Percentiles rank a stretch among this genome's conserved stretches.
Conservation (phyloP, 2,797 vertebrate genomes). For the Toxotes lorentzi region DNA sequence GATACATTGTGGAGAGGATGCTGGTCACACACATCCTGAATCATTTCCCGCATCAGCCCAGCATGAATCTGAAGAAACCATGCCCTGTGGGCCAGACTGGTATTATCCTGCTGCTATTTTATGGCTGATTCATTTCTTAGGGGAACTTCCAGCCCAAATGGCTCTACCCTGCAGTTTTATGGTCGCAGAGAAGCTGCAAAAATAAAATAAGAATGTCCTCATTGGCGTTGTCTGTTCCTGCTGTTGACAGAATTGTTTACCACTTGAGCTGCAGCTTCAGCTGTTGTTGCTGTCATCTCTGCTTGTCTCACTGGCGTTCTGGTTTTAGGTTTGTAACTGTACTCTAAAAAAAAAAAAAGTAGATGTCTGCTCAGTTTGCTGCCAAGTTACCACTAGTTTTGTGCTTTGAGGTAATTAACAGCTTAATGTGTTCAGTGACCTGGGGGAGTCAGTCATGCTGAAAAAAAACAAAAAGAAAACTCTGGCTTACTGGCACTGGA, state of each 20-base stretch:
- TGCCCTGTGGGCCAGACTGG: slow-evolving; percentile 58
- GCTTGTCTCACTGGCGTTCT: slow-evolving; percentile 1
- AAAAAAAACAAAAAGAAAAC: slow-evolving; percentile 61
- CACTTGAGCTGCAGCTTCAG: slow-evolving; percentile 30
- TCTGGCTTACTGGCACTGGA: slow-evolving; percentile 50
- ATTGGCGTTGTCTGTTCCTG: slow-evolving; percentile 36
- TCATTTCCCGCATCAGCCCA: slow-evolving; percentile 72
- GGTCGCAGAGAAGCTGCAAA: slow-evolving; percentile 64
- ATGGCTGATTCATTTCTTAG: slow-evolving; percentile 78
- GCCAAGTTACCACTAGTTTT: slow-evolving; percentile 73
- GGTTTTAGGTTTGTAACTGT: slow-evolving; percentile 40
- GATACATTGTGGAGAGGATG: slow-evolving; percentile 46
- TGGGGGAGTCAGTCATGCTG: slow-evolving; percentile 73
- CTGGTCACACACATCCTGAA: slow-evolving; percentile 67
- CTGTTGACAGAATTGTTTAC: slow-evolving; percentile 63
- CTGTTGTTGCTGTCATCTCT: slow-evolving; percentile 19
- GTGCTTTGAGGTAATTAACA: slow-evolving; percentile 81
- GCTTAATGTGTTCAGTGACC: slow-evolving; percentile 75
- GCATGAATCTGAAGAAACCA: slow-evolving; percentile 63
- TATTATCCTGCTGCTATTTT: slow-evolving; percentile 72
- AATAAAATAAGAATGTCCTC: slow-evolving; percentile 67
- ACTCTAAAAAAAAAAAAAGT: slow-evolving; percentile 34
- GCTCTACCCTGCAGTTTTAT: slow-evolving; percentile 72
- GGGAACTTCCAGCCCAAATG: slow-evolving; percentile 67
- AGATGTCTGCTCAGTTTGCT: slow-evolving; percentile 46